phyloP scores from a whole-genome alignment of 2,113 vertebrate genomes.

The Pelusios castaneus region DNA sequence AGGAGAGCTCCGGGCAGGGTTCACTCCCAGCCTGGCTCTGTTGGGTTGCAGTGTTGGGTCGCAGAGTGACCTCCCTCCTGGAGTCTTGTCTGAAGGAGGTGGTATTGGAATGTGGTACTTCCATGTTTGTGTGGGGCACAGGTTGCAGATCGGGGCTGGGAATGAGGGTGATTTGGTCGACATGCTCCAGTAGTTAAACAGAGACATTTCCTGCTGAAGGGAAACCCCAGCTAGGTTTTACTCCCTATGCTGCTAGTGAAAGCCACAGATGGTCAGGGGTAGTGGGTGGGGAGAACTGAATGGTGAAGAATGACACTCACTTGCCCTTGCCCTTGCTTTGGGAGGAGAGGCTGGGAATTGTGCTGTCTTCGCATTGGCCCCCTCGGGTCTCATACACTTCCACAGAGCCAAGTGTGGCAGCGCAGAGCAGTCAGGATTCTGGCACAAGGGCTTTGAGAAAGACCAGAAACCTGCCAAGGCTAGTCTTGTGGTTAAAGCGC shows the following conservation, averaged over 20 bases:
- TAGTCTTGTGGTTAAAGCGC: no score
- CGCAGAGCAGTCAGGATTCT: neutral
- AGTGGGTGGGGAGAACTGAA: neutral
- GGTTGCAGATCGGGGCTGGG: neutral
- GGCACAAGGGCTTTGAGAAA: neutral
- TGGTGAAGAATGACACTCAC: neutral
- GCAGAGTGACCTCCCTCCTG: neutral
- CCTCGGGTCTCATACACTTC: neutral
- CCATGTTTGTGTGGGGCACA: no score
- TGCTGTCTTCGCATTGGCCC: neutral
- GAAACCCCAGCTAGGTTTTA: neutral
- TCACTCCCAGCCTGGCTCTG: no score
- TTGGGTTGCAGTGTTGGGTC: neutral
- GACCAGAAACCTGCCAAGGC: neutral
- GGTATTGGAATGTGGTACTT: neutral
- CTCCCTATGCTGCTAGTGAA: fast-evolving
- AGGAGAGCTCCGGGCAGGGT: neutral
- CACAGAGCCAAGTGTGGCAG: neutral
- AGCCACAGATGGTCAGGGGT: fast-evolving
- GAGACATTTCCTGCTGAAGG: neutral
- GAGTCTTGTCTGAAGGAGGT: neutral
- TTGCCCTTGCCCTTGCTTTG: fast-evolving
- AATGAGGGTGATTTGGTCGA: neutral
- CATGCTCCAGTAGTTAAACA: neutral
- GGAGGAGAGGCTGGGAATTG: neutral